Evolutionary conservation across 53 echinoderm and acorn worm species (phyloP), one percentile per base, ranked within the genome.

Genomic region (Echinometra lucunter): DNA sequence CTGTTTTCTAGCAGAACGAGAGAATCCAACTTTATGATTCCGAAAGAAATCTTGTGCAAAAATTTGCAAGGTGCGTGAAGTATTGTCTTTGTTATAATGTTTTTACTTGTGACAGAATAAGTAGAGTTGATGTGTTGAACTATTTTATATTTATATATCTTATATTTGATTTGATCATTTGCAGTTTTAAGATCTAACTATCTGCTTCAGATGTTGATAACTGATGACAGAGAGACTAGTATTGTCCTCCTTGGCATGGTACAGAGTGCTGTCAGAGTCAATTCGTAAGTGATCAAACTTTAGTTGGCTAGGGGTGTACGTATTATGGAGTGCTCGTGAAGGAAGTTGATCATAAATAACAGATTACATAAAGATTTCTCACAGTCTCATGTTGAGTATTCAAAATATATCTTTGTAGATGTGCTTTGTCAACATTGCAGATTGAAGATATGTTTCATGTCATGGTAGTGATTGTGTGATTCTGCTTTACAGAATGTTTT

Each of bases 211-310:
- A 98, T 98, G 97, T 88, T 98, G 81, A 98, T 98, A 25, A 98
- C 98, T 56, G 98, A 98, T 90, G 98, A 98, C 96, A 98, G 96
- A 80, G 98, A 98, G 95, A 98, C 98, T 18, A 95, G 95, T 37
- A 97, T 98, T 57, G 94, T 95, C 47, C 95, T 98, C 11, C 74
- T 98, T 91, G 97, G 96, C 27, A 88, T 97, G 58, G 95, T 98
- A 44, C 98, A 98, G 94, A 97, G 96, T 96, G 96, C 96, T 2
- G 96, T 98, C 74, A 96, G 98, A 95, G 97, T 97, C 81, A 98
- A 97, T 82, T 95, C 97, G 98, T 98, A 95, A 97, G 98, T 98
- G n/a, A 49, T 47, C 85, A 27, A 0, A 21, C 17, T 63, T 63
- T 15, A 63, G 63, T 23, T 53, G 53, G 13, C 13, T 25, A 25